Base-by-base conservation (phyloP, 2,113 vertebrate species). In the Sapajus apella region DNA sequence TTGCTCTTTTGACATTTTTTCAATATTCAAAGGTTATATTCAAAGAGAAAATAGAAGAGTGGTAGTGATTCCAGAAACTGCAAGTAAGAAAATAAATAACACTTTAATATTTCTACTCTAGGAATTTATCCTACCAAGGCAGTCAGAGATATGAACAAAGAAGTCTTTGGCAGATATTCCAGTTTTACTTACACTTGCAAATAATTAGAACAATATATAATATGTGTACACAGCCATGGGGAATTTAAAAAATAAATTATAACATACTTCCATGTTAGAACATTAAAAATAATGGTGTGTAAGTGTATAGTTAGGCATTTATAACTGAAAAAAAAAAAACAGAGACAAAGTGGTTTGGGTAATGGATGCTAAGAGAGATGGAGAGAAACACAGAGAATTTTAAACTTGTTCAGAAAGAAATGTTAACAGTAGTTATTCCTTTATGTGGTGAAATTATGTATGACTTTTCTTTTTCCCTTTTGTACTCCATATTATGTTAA, bases 181-280 rank as follows among this genome's bases (percentile, higher is more conserved):
- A 91, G 16, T 8, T 96, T 87, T 92, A 92, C 80, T 90, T 94
- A 80, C 30, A 84, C 8, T 25, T 90, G 1, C 8, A 90, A 84
- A 87, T 72, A 58, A 50, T 75, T 80, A 32, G 93, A 82, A 70
- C 0, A 83, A 45, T 30, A 32, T 8, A 25, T 32, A 23, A 47
- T n/a, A 8, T 64, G 2, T 79, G 11, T 27, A 56, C 1, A 37
- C 58, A 61, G 16, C 18, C 68, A 73, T 52, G 4, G 6, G 1
- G 4, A 23, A 12, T 56, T 88, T 55, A 21, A 77, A 92, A 86
- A 84, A 45, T 43, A 82, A 58, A 30, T 32, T 43, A 86, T 47
- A 85, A 47, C 10, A 68, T 50, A 56, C 16, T 90, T 94, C 6
- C 25, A 20, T 66, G 20, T 52, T 75, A 6, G 16, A 81, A 88